These are phyloP conservation scores for Microcebus tavaratra DNA, from an alignment of 2,113 vertebrate species.

Conservation along the genomic window DNA sequence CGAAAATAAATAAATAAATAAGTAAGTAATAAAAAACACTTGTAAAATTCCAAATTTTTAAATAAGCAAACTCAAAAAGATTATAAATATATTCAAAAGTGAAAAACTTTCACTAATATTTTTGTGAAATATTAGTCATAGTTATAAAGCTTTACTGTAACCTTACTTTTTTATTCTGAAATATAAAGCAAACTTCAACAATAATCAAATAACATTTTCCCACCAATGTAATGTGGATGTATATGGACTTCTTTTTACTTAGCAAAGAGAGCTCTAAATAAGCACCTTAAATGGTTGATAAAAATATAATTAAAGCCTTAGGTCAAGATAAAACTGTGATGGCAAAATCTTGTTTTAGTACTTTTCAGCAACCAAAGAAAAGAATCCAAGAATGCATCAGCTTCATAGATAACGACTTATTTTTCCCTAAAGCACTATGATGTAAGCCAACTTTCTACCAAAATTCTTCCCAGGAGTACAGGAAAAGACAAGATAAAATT, in stretches of 20 bases:
- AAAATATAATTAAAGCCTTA: conserved; percentile 29
- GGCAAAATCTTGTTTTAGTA: not conserved
- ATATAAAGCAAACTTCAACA: not conserved
- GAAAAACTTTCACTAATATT: not conserved
- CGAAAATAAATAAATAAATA: too few relatives aligned
- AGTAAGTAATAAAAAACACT: not conserved
- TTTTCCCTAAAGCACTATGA: not conserved
- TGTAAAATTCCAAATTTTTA: not conserved
- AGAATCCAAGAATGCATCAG: not conserved
- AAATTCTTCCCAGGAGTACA: not conserved
- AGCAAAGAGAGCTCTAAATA: conserved; percentile 25
- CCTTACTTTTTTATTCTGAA: conserved; percentile 21
- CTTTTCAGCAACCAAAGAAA: conserved; percentile 48
- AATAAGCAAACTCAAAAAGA: not conserved
- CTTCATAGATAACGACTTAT: not conserved
- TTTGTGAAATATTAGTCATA: not conserved
- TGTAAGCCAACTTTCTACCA: conserved; percentile 17
- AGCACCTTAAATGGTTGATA: not conserved
- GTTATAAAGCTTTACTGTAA: not conserved
- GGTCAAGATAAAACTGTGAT: not conserved
- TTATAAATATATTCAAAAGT: not conserved
- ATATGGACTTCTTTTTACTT: not conserved
- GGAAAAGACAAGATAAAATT: not conserved
- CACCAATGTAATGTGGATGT: not conserved
- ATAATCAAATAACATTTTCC: not conserved